Evolutionary conservation across 2,797 vertebrate species (phyloP), one percentile per base, ranked within the genome.

Genomic region (Falco biarmicus): DNA sequence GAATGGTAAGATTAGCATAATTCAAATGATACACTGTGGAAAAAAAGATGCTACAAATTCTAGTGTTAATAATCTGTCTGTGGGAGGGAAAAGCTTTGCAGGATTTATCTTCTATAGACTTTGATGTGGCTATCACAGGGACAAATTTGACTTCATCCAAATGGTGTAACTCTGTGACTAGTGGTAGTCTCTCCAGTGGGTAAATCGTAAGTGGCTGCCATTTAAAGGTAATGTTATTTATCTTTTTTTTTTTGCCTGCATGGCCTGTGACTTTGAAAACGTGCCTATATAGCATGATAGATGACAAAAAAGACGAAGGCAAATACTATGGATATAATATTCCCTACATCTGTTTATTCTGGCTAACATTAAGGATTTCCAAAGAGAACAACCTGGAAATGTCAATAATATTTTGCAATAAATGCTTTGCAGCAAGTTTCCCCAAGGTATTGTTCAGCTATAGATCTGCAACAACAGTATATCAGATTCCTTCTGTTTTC

Each of bases 321-420:
- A 71, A 96, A 63, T 54, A 28, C 5, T 63, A 5, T 29, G 17
- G 53, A 32, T 76, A 6, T n/a, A 65, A 61, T 39, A 54, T 73
- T 79, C 11, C 39, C 25, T 59, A 51, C 7, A 13, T 29, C 11
- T 22, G 21, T 83, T 91, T 84, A 63, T 73, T 90, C 73, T 79
- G 32, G 5, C 31, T 79, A 61, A n/a, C 43, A 37, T 71, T 83
- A 93, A 85, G 43, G 4, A 71, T 94, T 94, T 81, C 81, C 66
- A 85, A 97, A 95, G 76, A 95, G 63, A 97, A 91, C 48, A 89
- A 79, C 73, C 70, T 83, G 47, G 68, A 96, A 96, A 87, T 39
- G 28, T 54, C 82, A 94, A 82, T 83, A 93, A 66, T 87, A 85
- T 87, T 95, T 97, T 96, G 56, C 78, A 94, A 41, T 66, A 92